Percentiles rank a stretch among this genome's conserved stretches.
phyloP scores from a whole-genome alignment of 2,113 vertebrate species.

The Phaethornis superciliosus region DNA sequence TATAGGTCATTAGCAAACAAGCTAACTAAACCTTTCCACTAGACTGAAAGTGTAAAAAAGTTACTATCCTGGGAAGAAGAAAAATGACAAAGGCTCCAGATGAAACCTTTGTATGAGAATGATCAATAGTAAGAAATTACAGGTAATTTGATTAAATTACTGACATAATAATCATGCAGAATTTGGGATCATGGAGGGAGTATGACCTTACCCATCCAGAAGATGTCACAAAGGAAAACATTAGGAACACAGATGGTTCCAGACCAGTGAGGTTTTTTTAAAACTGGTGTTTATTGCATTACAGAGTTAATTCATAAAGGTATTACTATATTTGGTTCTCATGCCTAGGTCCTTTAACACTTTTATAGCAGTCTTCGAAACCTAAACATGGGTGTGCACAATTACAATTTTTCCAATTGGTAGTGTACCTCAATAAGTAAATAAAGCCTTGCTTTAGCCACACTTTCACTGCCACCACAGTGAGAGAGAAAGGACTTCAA shows the following conservation, averaged over 20 bases:
- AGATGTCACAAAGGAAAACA: not conserved
- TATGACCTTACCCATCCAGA: not conserved
- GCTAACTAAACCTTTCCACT: not conserved
- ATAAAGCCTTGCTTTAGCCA: not conserved
- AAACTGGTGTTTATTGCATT: not conserved
- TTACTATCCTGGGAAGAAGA: not conserved
- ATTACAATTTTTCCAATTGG: not conserved
- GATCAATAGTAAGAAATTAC: not conserved
- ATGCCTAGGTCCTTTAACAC: not conserved
- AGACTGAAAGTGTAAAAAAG: not conserved
- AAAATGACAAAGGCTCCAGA: not conserved
- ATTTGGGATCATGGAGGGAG: not conserved
- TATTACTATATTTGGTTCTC: not conserved
- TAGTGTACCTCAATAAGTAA: not conserved
- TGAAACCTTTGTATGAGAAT: not conserved
- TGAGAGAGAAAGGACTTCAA: not conserved
- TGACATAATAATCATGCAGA: not conserved
- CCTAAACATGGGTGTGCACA: not conserved
- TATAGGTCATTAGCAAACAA: not conserved
- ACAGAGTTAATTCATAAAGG: not conserved
- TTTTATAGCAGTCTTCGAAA: not conserved
- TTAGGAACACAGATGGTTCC: not conserved
- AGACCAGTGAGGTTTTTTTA: not conserved
- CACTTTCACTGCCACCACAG: not conserved
- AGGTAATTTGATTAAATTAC: not conserved